Evolutionary conservation across 1,140 invertebrate genomes (phyloP).

Genomic region (Drosophila novamexicana): DNA sequence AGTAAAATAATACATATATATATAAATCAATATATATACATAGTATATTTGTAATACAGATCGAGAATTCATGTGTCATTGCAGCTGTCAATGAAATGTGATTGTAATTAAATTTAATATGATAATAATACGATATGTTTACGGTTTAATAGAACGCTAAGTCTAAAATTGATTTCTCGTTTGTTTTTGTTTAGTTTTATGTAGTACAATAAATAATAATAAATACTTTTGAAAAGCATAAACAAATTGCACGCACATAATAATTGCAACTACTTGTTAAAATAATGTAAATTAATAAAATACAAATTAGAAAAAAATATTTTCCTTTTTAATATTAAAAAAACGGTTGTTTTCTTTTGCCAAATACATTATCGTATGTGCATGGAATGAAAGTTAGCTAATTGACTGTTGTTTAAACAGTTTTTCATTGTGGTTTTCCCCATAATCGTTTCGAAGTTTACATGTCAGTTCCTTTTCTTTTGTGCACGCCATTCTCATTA

Average conservation of each 20-base stretch:
- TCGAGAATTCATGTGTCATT: constrained; percentile 36
- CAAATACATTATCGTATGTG: constrained; percentile 43
- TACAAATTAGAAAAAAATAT: constrained; percentile 56
- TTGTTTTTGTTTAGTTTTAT: constrained; percentile 43
- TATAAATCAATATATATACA: constrained; percentile 20
- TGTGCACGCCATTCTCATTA: constrained; percentile 59
- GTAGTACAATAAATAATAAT: constrained; percentile 73
- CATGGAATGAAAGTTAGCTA: constrained; percentile 56
- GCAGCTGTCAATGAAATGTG: constrained; percentile 34
- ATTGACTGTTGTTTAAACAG: constrained; percentile 56
- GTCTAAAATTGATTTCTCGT: constrained; percentile 32
- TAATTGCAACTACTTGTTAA: constrained; percentile 64
- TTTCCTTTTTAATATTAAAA: constrained; percentile 61
- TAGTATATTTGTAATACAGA: constrained; percentile 18
- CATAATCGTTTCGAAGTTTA: constrained; percentile 34
- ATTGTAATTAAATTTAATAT: constrained; percentile 37
- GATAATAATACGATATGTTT: constrained; percentile 80
- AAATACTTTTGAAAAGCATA: constrained; percentile 81
- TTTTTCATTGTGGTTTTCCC: constrained; percentile 8
- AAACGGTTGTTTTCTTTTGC: constrained; percentile 45
- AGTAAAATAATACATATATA: constrained; percentile 22
- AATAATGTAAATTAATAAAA: constrained; percentile 54
- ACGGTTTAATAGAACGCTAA: constrained; percentile 42
- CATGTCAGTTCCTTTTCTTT: constrained; percentile 57
- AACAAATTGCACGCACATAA: constrained; percentile 78